Evolutionary conservation across 2,888 invertebrate genomes (phyloP), one percentile per base, ranked within the genome.

Genomic region (Brachylomia viminalis): DNA sequence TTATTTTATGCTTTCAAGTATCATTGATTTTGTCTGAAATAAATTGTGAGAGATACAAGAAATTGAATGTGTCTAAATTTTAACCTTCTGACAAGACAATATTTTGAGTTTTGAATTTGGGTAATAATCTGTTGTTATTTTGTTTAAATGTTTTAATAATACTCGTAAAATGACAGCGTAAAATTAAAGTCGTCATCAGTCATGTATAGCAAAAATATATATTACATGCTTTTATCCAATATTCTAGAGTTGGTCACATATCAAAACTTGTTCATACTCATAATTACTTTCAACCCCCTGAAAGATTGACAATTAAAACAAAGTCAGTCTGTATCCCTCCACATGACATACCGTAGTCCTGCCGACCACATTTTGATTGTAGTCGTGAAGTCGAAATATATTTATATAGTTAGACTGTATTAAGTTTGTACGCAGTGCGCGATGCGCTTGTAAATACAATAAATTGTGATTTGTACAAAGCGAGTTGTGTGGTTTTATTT

Each of bases 401-500:
- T 85, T 73, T 85, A 74, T 86, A 73, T 72, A 77, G 69, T 73
- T 61, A 59, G 58, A 79, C 67, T 64, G 65, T 77, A 82, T 84
- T 86, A 76, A 58, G 85, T 86, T 85, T 80, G 66, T 86, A 80
- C 77, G 85, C 85, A 73, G 81, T 78, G 86, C 77, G 88, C 81
- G 11, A 74, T 76, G 87, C 80, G 72, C 69, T 75, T 90, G 90
- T 90, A 90, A 90, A 90, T 90, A 90, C 88, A 90, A 90, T 90
- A 90, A 90, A 94, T 92, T 93, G 94, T 94, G 93, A 94, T 94
- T 94, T 94, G 94, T 94, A 94, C 93, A 94, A 92, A 94, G 92
- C 78, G 76, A 68, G 75, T 20, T 23, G n/a, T 56, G 77, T 77
- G 79, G 82, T 92, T 91, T 92, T 87, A 89, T 91, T 90, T 77